A percentile compares a stretch with the other conserved stretches of the same genome.
phyloP scores from a whole-genome alignment of 2,113 vertebrate genomes.

The Engystomops pustulosus region DNA sequence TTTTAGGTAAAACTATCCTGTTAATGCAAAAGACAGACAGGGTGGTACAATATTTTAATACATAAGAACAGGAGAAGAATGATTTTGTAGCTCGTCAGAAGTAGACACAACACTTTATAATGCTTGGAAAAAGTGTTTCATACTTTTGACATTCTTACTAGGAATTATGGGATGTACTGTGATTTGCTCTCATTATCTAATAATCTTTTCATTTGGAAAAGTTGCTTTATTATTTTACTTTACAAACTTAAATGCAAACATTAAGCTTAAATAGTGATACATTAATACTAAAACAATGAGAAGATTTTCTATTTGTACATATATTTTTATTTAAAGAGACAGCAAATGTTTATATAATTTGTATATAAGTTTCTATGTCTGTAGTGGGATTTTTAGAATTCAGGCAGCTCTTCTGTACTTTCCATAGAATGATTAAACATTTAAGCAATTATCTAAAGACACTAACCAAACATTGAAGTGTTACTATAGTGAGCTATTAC shows the following conservation, averaged over 20 bases:
- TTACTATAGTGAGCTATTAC: not conserved
- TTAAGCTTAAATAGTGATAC: no score
- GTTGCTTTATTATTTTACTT: no score
- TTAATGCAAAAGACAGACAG: constrained; percentile 10
- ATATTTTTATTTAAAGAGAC: no score
- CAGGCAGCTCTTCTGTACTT: not conserved
- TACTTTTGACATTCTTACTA: not conserved
- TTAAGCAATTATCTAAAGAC: not conserved
- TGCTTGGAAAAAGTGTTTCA: constrained; percentile 33
- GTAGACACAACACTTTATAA: not conserved
- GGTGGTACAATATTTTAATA: constrained; percentile 31
- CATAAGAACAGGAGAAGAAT: constrained; percentile 27
- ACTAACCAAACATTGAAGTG: not conserved
- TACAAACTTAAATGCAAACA: no score
- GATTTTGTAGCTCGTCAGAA: constrained; percentile 17
- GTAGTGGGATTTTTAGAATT: not conserved
- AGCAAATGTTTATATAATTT: no score
- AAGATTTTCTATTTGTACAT: no score
- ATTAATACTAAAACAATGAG: no score
- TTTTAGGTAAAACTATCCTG: no score
- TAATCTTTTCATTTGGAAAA: not conserved
- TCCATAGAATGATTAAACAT: constrained; percentile 1
- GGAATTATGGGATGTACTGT: not conserved
- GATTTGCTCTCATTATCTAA: not conserved
- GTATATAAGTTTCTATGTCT: no score